A percentile compares a stretch with the other conserved stretches of the same genome.
Evolutionary conservation across 35 echinoderm and acorn worm species (phyloP).

Genomic region (Apostichopus japonicus): DNA sequence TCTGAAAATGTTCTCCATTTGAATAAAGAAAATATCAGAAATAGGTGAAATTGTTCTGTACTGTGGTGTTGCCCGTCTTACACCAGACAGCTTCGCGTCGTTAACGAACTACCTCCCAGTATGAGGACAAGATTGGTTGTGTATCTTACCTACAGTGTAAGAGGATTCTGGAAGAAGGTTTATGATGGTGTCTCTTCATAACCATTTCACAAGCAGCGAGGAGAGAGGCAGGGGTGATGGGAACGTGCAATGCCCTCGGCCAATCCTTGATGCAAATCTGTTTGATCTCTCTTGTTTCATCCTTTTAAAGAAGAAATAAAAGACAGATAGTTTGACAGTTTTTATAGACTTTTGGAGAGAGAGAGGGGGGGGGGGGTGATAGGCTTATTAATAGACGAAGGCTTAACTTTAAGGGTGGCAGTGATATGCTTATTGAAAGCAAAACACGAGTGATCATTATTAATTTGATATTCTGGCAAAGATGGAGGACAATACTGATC

Average conservation of each 20-base stretch:
- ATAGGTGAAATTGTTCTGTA: too few species aligned
- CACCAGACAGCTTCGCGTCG: too few species aligned
- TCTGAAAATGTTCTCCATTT: too few species aligned
- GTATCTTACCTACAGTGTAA: slow-evolving; percentile 29
- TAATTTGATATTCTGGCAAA: too few species aligned
- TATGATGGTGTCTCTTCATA: not conserved
- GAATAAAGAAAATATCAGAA: too few species aligned
- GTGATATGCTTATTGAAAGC: too few species aligned
- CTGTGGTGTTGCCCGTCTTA: too few species aligned
- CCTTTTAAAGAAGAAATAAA: not conserved
- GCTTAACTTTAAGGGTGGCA: too few species aligned
- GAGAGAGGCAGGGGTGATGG: not conserved
- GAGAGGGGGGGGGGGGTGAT: not conserved
- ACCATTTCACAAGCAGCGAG: not conserved
- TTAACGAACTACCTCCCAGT: too few species aligned
- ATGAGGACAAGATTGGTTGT: not conserved
- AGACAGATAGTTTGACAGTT: not conserved
- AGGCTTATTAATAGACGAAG: too few species aligned
- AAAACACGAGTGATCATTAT: too few species aligned
- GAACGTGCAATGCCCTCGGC: slow-evolving; percentile 19
- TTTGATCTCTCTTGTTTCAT: not conserved
- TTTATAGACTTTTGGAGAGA: not conserved
- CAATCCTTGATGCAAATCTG: slow-evolving; percentile 25
- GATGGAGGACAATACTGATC: too few species aligned
- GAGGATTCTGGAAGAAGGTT: slow-evolving; percentile 2